Conservation (phyloP, 2,113 vertebrate species). For the Ceyx margarethae region DNA sequence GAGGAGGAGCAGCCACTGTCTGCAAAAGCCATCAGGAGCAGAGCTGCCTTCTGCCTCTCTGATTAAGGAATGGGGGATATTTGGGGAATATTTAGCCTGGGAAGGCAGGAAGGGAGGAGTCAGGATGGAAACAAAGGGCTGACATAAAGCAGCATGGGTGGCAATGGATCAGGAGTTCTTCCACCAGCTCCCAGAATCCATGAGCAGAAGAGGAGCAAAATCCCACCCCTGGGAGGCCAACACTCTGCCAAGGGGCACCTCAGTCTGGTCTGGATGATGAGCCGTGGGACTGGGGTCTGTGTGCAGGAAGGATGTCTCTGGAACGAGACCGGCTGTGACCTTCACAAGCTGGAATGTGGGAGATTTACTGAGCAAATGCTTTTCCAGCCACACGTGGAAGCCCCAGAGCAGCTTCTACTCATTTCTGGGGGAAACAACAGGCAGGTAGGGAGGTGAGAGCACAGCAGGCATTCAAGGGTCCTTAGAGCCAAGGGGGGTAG, state of each 20-base stretch:
- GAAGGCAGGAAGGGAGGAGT: slow-evolving; percentile 22
- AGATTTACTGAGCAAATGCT: not conserved
- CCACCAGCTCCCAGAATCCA: not conserved
- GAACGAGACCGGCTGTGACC: not conserved
- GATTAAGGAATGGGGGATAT: not conserved
- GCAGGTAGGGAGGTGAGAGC: not conserved
- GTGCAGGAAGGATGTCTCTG: not conserved
- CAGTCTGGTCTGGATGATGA: not conserved
- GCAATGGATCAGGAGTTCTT: accelerated
- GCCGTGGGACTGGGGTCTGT: accelerated
- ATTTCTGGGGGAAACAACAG: not conserved
- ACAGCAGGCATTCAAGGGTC: not conserved
- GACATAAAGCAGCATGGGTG: not conserved
- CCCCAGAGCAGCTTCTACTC: not conserved
- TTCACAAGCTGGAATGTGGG: not conserved
- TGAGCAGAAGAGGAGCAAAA: not conserved
- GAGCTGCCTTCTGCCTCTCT: not conserved
- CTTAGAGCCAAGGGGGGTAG: not conserved
- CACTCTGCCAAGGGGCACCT: not conserved
- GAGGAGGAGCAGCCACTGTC: not conserved
- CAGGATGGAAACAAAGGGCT: not conserved
- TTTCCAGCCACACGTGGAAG: not conserved
- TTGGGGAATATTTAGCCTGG: not conserved
- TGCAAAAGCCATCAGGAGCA: slow-evolving; percentile 29
- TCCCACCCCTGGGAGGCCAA: not conserved